phyloP scores from a whole-genome alignment of 1,140 invertebrate species.

The Scaptomyza hsui region DNA sequence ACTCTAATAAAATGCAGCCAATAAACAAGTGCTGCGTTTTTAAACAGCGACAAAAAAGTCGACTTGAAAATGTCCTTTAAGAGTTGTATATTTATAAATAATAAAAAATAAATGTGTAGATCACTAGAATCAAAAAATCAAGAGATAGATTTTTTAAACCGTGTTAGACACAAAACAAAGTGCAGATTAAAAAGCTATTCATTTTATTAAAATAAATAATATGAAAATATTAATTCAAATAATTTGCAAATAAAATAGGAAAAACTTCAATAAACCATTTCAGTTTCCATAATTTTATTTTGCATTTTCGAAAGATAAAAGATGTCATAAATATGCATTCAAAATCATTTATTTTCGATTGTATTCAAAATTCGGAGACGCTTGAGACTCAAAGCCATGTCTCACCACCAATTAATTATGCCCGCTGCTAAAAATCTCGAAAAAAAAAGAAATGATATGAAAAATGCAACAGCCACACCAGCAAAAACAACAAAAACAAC shows the following conservation, averaged over 20 bases:
- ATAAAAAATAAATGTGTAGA: no score
- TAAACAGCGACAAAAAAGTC: background rate
- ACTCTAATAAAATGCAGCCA: conserved; percentile 19
- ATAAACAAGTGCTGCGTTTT: conserved; percentile 4
- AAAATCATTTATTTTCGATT: background rate
- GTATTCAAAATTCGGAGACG: conserved; percentile 21
- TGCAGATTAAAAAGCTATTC: no score
- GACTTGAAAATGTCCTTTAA: conserved; percentile 27
- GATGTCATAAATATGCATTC: conserved; percentile 34
- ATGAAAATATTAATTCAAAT: no score
- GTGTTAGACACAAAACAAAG: no score
- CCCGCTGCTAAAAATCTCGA: conserved; percentile 21
- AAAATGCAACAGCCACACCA: conserved; percentile 37
- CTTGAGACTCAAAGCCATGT: conserved; percentile 37
- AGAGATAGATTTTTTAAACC: no score
- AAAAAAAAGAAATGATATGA: conserved; percentile 41
- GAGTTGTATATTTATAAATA: no score
- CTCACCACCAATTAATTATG: conserved; percentile 50
- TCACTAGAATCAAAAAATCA: no score
- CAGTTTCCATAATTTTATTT: background rate
- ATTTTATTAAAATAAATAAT: no score
- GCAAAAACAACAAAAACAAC: conserved; percentile 25
- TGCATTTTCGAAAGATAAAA: background rate
- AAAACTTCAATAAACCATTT: background rate
- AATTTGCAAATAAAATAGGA: no score